Conservation (phyloP, 2,113 vertebrate species). For the Ramphastos sulfuratus region DNA sequence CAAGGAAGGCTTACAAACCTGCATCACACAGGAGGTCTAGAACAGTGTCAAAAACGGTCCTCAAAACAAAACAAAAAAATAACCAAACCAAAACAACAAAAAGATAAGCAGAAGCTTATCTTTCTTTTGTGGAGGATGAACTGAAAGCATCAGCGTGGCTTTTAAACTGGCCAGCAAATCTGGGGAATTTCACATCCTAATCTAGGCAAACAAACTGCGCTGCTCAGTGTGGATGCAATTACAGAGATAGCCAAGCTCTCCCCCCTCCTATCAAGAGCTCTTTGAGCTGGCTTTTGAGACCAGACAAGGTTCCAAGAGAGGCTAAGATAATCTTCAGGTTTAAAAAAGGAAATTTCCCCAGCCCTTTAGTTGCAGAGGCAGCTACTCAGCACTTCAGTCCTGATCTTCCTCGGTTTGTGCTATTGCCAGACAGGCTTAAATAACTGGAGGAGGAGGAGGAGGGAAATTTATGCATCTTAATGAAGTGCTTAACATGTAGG, state of each 20-base stretch:
- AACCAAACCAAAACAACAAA: too few relatives aligned
- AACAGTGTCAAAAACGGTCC: fast-evolving
- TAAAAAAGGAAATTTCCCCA: not conserved
- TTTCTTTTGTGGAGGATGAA: not conserved
- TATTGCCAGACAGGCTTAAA: not conserved
- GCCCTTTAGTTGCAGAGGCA: not conserved
- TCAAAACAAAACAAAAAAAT: not conserved
- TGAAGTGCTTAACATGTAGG: not conserved
- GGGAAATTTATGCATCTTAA: not conserved
- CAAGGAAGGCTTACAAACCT: not conserved
- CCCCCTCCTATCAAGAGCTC: not conserved
- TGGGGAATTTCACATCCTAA: not conserved
- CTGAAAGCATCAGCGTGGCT: not conserved
- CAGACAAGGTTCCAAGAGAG: not conserved
- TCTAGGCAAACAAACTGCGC: not conserved
- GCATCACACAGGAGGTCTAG: fast-evolving
- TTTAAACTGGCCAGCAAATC: not conserved
- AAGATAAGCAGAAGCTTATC: not conserved
- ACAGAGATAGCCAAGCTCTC: not conserved
- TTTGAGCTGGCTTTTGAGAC: not conserved
- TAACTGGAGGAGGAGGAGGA: not conserved
- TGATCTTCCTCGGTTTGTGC: not conserved
- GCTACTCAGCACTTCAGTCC: not conserved
- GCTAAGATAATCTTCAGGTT: not conserved
- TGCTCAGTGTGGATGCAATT: not conserved